These are phyloP conservation scores for Balaeniceps rex DNA, from an alignment of 2,113 vertebrate genomes.

Conservation along the genomic window DNA sequence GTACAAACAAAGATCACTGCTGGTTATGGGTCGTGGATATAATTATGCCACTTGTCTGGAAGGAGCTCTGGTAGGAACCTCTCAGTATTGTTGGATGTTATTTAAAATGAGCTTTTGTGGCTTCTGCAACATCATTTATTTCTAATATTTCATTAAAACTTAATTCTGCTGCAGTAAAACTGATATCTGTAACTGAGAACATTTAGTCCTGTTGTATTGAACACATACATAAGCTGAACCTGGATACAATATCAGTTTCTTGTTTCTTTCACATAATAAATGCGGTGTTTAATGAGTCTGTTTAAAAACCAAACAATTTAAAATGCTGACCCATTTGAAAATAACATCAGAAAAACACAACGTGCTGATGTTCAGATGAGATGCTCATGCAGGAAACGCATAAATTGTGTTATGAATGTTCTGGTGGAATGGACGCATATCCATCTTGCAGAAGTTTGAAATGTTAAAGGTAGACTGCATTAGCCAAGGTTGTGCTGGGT, in stretches of 20 bases:
- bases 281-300: neutral
- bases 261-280: neutral
- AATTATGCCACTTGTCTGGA: slow-evolving; percentile 96
- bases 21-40: slow-evolving; percentile 96
- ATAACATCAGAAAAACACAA: neutral
- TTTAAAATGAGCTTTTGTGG: neutral
- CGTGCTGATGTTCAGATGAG: neutral
- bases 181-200: neutral
- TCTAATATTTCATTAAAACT: neutral
- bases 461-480: neutral
- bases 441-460: neutral
- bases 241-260: neutral
- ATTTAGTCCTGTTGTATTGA: neutral
- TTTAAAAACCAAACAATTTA: neutral
- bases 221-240: neutral
- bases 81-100: neutral
- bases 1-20: slow-evolving; percentile 86
- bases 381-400: neutral
- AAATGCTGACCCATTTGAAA: neutral
- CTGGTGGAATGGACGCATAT: neutral
- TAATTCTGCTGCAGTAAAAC: neutral
- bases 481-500: neutral
- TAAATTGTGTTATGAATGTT: neutral
- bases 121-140: neutral
- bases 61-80: slow-evolving; percentile 89